Percentiles rank a stretch among this genome's conserved stretches.
These are phyloP conservation scores for Sorex araneus DNA, from an alignment of 2,113 vertebrate genomes.

Conservation along the genomic window DNA sequence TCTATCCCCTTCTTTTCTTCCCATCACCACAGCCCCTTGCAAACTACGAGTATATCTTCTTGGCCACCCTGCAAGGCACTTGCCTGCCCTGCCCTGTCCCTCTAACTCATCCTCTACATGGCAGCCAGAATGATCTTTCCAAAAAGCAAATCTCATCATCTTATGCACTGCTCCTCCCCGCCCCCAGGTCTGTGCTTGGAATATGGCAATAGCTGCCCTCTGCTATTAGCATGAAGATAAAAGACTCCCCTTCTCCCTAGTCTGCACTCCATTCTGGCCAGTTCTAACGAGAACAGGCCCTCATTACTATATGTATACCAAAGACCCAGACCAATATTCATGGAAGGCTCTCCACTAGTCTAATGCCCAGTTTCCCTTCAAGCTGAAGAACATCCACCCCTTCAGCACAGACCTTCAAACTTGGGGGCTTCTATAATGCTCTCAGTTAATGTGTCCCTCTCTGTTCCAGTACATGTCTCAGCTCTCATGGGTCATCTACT, in stretches of 20 bases:
- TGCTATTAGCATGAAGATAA: constrained; percentile 40
- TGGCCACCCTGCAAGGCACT: not conserved
- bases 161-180: not conserved
- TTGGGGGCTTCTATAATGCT: not conserved
- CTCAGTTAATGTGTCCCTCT: not conserved
- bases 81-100: not conserved
- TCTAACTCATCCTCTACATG: not conserved
- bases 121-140: not conserved
- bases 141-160: constrained; percentile 1
- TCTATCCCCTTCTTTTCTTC: not conserved
- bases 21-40: not conserved
- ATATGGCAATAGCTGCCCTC: not conserved
- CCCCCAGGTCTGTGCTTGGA: not conserved
- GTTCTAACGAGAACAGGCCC: not conserved
- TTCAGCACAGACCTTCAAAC: not conserved
- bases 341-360: not conserved
- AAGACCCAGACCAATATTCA: not conserved
- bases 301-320: not conserved
- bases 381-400: not conserved
- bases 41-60: not conserved
- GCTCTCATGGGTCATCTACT: not conserved
- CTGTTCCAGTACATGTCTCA: not conserved
- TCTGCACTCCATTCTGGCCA: not conserved
- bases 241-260: too few species aligned
- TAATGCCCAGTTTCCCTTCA: not conserved